A percentile compares a stretch with the other conserved stretches of the same genome.
phyloP scores from a whole-genome alignment of 2,113 vertebrate genomes.

The Cairina moschata region DNA sequence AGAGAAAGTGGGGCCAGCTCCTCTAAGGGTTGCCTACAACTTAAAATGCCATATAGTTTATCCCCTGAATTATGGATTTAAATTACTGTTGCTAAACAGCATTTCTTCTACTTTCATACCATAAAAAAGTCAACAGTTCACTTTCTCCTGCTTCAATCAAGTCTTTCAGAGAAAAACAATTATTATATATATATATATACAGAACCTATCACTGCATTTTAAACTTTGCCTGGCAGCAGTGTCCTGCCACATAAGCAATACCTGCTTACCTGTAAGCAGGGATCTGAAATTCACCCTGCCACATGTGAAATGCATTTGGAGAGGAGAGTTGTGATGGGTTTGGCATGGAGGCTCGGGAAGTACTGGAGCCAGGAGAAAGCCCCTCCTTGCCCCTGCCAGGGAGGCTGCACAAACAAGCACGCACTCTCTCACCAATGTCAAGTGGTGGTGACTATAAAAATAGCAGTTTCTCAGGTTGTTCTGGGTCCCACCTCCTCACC shows the following conservation, averaged over 20 bases:
- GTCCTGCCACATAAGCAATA: neutral
- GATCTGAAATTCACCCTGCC: neutral
- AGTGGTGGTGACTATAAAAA: neutral
- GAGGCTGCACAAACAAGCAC: neutral
- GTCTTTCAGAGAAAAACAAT: neutral
- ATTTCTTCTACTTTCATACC: neutral
- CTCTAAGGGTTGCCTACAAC: neutral
- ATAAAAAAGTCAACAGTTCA: neutral
- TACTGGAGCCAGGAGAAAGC: neutral
- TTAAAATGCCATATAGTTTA: neutral
- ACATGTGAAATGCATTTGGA: fast-evolving
- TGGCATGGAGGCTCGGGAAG: neutral
- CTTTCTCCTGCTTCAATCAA: neutral
- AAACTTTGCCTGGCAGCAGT: neutral
- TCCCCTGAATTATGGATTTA: neutral
- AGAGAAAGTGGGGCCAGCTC: neutral
- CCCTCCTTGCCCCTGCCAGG: neutral
- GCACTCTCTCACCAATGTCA: neutral
- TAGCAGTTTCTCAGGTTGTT: neutral
- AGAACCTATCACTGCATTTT: neutral
- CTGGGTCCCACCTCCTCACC: neutral
- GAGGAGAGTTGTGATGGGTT: neutral
- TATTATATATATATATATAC: neutral
- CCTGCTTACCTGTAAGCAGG: neutral
- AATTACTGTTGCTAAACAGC: neutral